Evolutionary conservation across 2,797 vertebrate species (phyloP), one percentile per base, ranked within the genome.

Genomic region (Pangasius djambal): DNA sequence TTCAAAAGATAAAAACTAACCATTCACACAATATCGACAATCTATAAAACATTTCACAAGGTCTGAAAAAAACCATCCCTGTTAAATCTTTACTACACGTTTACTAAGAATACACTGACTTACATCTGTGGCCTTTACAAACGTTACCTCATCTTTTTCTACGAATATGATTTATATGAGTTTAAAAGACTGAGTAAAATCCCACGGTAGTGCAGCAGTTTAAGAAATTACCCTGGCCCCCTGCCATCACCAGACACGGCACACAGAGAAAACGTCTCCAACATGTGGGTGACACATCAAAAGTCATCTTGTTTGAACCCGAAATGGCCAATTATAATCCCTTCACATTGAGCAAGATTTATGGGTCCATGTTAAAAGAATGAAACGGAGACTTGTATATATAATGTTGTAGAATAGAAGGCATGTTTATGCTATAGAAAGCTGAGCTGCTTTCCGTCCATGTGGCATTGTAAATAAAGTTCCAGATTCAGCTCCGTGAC

Each of bases 271-370:
- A 92, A 89, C 40, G 88, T 89, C 77, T 28, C 65, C 65, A 91
- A 90, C 93, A 93, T 93, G 88, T 92, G 93, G 89, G 92, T 92
- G 91, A 88, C 91, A 93, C 93, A 94, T 95, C 92, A 94, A 94
- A 95, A 90, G 61, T 48, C 85, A 84, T 70, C 57, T 86, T n/a
- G 59, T 82, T 92, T 87, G 77, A 84, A 84, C 92, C 88, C 92
- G 69, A 90, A 91, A 81, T 37, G 82, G 90, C 89, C 88, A 82
- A 90, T 94, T 93, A 93, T 93, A 94, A 94, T 90, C 81, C 89
- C 89, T 78, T 92, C 90, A 83, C 88, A 92, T 89, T 86, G 52
- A 93, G 83, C 83, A 90, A 92, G 92, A 94, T 95, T 95, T 95
- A 95, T 90, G 89, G 91, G 92, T 90, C 91, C 92, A 59, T 90